phyloP scores from a whole-genome alignment of 1,140 invertebrate species.

The Thalassaphorura encarpata region DNA sequence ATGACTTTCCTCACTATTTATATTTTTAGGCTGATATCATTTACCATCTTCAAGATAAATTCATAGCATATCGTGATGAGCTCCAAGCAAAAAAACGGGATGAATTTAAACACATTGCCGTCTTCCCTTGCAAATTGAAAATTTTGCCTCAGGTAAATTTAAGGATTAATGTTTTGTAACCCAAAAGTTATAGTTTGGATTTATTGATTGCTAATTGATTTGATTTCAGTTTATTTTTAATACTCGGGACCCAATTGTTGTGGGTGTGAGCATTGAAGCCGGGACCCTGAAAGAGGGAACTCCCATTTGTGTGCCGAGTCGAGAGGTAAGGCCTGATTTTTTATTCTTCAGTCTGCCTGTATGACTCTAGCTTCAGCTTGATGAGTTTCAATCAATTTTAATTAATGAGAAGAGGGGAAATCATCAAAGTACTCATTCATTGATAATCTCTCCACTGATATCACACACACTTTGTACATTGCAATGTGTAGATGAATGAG shows the following conservation, averaged over 20 bases:
- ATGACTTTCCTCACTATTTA: neutral
- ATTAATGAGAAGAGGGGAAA: no score
- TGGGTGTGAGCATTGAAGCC: constrained; percentile 89
- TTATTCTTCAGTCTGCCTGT: no score
- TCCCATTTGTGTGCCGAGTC: constrained; percentile 87
- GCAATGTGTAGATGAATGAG: no score
- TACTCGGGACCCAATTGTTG: constrained; percentile 91
- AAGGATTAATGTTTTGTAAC: neutral
- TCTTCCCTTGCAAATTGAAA: constrained; percentile 94
- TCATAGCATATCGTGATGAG: constrained; percentile 88
- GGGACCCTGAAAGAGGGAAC: constrained; percentile 93
- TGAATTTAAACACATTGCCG: constrained; percentile 89
- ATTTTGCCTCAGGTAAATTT: constrained; percentile 58
- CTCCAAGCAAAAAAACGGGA: constrained; percentile 86
- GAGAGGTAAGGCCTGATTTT: constrained; percentile 44
- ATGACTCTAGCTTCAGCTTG: no score
- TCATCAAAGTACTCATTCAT: no score
- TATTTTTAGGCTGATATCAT: constrained; percentile 97
- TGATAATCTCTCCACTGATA: no score
- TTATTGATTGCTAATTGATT: constrained; percentile 35
- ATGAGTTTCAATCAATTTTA: no score
- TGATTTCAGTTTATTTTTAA: constrained; percentile 98
- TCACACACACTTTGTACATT: no score
- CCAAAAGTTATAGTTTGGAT: neutral
- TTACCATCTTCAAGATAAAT: constrained; percentile 98